Base-by-base conservation (phyloP, 1,140 invertebrate species). In the Mesaphorura yosii region DNA sequence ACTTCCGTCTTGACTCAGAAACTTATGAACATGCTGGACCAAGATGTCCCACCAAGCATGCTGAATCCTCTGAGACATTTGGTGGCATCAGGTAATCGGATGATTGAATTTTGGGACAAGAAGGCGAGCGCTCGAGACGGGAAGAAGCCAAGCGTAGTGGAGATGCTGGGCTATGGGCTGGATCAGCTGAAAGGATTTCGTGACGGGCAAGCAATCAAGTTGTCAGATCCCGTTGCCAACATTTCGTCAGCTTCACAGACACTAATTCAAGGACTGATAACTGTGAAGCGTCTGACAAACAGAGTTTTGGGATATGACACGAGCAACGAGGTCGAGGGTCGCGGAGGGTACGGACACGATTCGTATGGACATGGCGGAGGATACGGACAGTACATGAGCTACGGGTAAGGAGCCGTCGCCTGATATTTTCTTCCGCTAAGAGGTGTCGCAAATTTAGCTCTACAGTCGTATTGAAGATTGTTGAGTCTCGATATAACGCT, bases 51-150 rank as follows among this genome's bases (percentile, higher is more conserved):
- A 29, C 40, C n/a, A 10, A 48, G 57, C 23, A 38, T 63, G 17
- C 39, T 63, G 6, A 55, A 48, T n/a, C 61, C 61, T 1, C 15
- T 63, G 22, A 59, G 55, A 29, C 61, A 63, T 31, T 34, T 63
- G 10, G 61, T 63, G 1, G 56, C 61, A 3, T 63, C 61, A 6
- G 61, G 61, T 26, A 59, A 63, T 15, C 48, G 49, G 20, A 63
- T 63, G 61, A 51, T 63, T 3, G 61, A 59, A 25, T 63, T 57
- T 39, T 63, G 61, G 61, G 61, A 63, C 34, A 53, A 59, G 25
- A 22, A 53, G 39, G 42, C 48, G 2, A 53, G 34, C 27, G 55
- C 57, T 12, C 44, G 61, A 31, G 61, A 63, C 45, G 57, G 61
- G 27, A 59, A 63, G 37, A 45, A 22, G 7, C 50, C 55, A 7